Evolutionary conservation across 30 jellyfish, hydroid and myxozoan genomes (phyloP), one percentile per base, ranked within the genome.

Genomic region (Aurelia aurita complex sp. Pacific): DNA sequence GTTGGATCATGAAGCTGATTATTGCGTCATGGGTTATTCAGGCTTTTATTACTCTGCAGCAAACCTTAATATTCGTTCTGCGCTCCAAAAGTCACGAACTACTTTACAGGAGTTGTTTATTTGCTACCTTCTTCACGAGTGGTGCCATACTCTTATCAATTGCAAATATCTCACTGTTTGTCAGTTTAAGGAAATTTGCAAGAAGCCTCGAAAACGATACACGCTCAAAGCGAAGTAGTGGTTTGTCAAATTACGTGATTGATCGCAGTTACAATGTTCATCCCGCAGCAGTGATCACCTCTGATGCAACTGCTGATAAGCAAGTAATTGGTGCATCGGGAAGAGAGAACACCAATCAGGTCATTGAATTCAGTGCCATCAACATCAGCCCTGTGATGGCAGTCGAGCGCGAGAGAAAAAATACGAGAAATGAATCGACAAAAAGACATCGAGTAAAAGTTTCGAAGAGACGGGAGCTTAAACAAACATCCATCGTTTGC

Each of bases 21-120:
- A 77, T 65, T 1, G 66, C 50, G 43, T 34, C 82, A 5, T 84
- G 93, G 93, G 67, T 84, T 51, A 46, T 84, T 17, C 93, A 86
- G 3, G 59, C 62, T 38, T 40, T 84, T 3, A 64, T 84, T 32
- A 73, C 69, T 18, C 43, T 73, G 52, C 87, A 61, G 69, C 86
- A 84, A 36, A 40, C 73, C n/a, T 32, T 77, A 19, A 50, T 83
- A 5, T 74, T 34, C 50, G 53, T 38, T 61, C 29, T 19, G 15
- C 68, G 14, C 8, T 11, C 76, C 7, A 69, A 19, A 5, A 60
- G 8, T 4, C 61, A 60, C 0, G 93, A 84, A 68, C 80, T 84
- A 69, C 46, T 5, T 38, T 35, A 62, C 14, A 18, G 93, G 46
- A 77, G 93, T 33, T 15, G 17, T 55, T 7, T 84, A 16, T 74